These are phyloP conservation scores for Hemitrygon akajei DNA, from an alignment of 2,797 vertebrate genomes.

Conservation along the genomic window DNA sequence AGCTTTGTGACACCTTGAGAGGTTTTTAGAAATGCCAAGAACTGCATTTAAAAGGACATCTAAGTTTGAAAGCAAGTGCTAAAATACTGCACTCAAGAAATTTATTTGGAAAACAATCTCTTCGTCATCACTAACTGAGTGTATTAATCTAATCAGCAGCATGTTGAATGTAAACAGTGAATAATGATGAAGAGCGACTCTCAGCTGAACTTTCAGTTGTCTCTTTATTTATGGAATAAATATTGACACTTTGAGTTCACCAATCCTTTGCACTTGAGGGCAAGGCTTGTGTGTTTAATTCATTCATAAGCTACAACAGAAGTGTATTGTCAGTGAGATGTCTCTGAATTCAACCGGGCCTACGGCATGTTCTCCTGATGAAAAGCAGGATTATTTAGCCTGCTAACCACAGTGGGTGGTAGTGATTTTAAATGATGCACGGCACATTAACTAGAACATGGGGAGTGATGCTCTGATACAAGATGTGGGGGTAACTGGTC, in stretches of 20 bases:
- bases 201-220: background rate
- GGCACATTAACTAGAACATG: no score
- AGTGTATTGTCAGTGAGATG: background rate
- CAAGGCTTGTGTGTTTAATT: background rate
- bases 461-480: no score
- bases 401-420: background rate
- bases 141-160: background rate
- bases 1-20: no score
- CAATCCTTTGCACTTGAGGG: background rate
- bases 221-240: background rate
- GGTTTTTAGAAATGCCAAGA: no score
- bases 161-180: background rate
- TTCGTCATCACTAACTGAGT: background rate
- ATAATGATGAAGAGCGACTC: no score
- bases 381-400: background rate
- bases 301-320: slow-evolving; percentile 1
- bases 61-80: background rate
- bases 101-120: background rate
- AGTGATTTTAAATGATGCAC: no score
- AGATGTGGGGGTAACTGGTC: no score
- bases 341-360: background rate
- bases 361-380: background rate
- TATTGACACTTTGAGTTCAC: background rate
- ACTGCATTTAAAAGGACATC: background rate
- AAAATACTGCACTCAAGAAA: background rate